Conservation (phyloP, 2,113 vertebrate species). For the Toxotes jaculatrix region DNA sequence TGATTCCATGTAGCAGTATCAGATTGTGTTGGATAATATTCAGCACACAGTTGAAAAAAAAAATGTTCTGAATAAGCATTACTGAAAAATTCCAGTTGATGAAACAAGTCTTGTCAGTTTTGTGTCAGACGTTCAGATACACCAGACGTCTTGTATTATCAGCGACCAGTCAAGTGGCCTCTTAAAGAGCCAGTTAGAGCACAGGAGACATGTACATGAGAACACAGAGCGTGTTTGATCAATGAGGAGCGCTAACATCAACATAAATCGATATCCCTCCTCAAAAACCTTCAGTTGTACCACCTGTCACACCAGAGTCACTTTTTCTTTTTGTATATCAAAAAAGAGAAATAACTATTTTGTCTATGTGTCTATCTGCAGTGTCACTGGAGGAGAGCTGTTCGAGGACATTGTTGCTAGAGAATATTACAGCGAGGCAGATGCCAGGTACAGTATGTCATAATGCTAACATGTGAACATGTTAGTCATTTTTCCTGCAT, state of each 20-base stretch:
- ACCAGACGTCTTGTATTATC: not conserved
- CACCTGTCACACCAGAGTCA: not conserved
- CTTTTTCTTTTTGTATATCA: not conserved
- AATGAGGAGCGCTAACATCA: not conserved
- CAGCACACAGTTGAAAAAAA: not conserved
- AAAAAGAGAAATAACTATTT: not conserved
- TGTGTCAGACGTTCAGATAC: too few species aligned
- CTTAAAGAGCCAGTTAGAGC: slow-evolving; percentile 1
- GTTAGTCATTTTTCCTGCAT: not conserved
- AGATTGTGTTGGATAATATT: not conserved
- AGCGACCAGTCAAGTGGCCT: slow-evolving; percentile 1
- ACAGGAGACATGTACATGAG: too few species aligned
- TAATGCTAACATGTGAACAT: not conserved
- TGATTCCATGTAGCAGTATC: not conserved
- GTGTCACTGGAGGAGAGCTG: slow-evolving; percentile 97
- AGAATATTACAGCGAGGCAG: slow-evolving; percentile 99
- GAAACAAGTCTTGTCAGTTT: too few species aligned
- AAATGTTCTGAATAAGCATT: too few species aligned
- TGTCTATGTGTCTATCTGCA: slow-evolving; percentile 65
- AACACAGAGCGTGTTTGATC: not conserved
- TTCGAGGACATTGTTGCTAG: slow-evolving; percentile 99
- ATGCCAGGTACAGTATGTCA: slow-evolving; percentile 89
- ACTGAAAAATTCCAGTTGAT: too few species aligned
- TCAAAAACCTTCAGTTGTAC: not conserved
- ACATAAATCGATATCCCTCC: not conserved